A percentile compares a stretch with the other conserved stretches of the same genome.
phyloP scores from a whole-genome alignment of 2,113 vertebrate species.

The Agelaius phoeniceus region DNA sequence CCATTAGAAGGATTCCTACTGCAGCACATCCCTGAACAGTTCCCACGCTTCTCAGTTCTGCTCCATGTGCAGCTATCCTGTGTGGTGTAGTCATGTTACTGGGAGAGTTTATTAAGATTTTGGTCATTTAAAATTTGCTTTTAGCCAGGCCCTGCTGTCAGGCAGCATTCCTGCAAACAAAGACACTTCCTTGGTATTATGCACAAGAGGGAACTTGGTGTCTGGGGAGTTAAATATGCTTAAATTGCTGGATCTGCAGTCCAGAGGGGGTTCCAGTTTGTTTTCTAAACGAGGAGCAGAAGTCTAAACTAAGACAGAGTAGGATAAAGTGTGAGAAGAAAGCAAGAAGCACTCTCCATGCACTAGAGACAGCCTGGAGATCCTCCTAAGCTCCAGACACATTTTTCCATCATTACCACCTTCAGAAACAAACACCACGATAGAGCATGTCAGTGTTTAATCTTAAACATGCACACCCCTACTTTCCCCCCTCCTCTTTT shows the following conservation, averaged over 20 bases:
- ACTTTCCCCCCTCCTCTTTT: rapidly evolving
- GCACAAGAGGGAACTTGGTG: not conserved
- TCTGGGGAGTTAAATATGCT: not conserved
- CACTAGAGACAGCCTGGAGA: not conserved
- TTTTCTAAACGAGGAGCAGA: not conserved
- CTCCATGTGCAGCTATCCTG: not conserved
- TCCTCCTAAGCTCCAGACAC: not conserved
- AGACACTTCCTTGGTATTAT: not conserved
- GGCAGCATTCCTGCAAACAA: not conserved
- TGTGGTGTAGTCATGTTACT: not conserved
- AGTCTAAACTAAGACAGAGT: not conserved
- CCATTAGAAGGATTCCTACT: not conserved
- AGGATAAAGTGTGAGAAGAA: not conserved
- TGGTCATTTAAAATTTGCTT: not conserved
- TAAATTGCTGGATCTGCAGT: not conserved
- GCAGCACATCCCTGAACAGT: not conserved
- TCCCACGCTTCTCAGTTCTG: not conserved
- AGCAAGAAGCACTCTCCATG: not conserved
- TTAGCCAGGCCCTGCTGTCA: not conserved
- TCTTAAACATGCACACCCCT: not conserved
- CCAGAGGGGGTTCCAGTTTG: not conserved
- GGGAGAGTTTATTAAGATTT: not conserved
- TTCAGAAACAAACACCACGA: not conserved
- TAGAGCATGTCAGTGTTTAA: not conserved
- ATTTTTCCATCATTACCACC: not conserved